Base-by-base conservation (phyloP, 1,140 invertebrate species). In the Cephus cinctus region DNA sequence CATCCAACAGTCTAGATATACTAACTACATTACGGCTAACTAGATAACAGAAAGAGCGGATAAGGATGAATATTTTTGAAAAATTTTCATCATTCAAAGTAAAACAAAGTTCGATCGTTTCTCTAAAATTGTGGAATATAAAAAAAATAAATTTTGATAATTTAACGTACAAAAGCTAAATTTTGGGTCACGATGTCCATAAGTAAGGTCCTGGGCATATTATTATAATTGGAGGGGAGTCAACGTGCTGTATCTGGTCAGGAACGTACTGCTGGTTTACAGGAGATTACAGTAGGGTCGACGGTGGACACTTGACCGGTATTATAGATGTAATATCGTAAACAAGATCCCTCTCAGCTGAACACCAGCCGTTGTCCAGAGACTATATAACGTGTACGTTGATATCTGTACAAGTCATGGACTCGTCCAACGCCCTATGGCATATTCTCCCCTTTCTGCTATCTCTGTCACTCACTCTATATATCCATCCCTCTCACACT, bases 241-340 rank as follows among this genome's bases (percentile, higher is more conserved):
- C 47, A 57, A 67, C 65, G 65, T 68, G 65, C 65, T 67, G 65
- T 68, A 68, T 68, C 65, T 67, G 53, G 53, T 16, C 43, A 60
- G 45, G 54, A 53, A 54, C 45, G 44, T 43, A 23, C 57, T 59
- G 64, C n/a, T 57, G 50, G 53, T 38, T 42, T 31, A 45, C 52
- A 59, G 47, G 62, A 68, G 65, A 68, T 68, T 68, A 68, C 54
- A 57, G 52, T 42, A 46, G 40, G 31, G 31, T 50, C 62, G 58
- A 58, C 59, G 39, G 34, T 65, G 64, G 53, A 54, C 58, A 68
- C 62, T 68, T 65, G 62, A 63, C 54, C 57, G 44, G 58, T 52
- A 63, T 63, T 63, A 65, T 61, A 65, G 53, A 64, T 54, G 62
- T 65, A 68, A 68, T 68, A 68, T 68, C 65, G 52, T 68, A 68